Percentiles rank a stretch among this genome's conserved stretches.
These are phyloP conservation scores for Drosophila robusta DNA, from an alignment of 2,888 invertebrate species.

Conservation along the genomic window DNA sequence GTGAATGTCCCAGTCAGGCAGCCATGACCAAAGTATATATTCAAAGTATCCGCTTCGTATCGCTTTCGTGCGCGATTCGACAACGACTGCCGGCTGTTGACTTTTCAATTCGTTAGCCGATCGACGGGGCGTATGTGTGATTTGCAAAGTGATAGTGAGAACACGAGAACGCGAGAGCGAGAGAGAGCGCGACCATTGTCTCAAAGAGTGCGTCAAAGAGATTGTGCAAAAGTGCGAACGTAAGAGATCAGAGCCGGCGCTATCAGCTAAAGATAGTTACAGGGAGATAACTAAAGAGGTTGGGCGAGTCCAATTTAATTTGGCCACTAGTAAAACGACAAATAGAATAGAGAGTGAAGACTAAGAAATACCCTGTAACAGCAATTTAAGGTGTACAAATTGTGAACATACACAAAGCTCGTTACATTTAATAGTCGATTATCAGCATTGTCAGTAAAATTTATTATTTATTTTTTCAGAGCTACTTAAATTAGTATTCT, in stretches of 20 bases:
- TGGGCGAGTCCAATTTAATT: slow-evolving; percentile 42
- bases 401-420: too few relatives aligned
- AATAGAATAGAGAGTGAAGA: background rate
- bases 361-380: background rate
- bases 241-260: slow-evolving; percentile 37
- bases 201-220: slow-evolving; percentile 25
- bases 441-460: too few relatives aligned
- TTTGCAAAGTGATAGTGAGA: slow-evolving; percentile 35
- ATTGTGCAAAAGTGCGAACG: slow-evolving; percentile 22
- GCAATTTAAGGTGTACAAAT: background rate
- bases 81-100: slow-evolving; percentile 56
- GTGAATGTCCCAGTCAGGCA: slow-evolving; percentile 39
- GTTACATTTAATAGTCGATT: too few relatives aligned
- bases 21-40: slow-evolving; percentile 3
- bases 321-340: slow-evolving; percentile 34
- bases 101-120: slow-evolving; percentile 38
- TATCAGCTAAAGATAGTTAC: slow-evolving; percentile 47
- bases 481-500: too few relatives aligned
- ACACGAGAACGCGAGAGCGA: slow-evolving; percentile 8
- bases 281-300: slow-evolving; percentile 45
- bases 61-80: slow-evolving; percentile 48
- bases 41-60: slow-evolving; percentile 23
- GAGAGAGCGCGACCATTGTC: background rate
- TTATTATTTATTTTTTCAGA: too few relatives aligned
- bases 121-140: slow-evolving; percentile 70